Evolutionary conservation across 2,113 vertebrate species (phyloP).

Genomic region (Daphoenositta chrysoptera): DNA sequence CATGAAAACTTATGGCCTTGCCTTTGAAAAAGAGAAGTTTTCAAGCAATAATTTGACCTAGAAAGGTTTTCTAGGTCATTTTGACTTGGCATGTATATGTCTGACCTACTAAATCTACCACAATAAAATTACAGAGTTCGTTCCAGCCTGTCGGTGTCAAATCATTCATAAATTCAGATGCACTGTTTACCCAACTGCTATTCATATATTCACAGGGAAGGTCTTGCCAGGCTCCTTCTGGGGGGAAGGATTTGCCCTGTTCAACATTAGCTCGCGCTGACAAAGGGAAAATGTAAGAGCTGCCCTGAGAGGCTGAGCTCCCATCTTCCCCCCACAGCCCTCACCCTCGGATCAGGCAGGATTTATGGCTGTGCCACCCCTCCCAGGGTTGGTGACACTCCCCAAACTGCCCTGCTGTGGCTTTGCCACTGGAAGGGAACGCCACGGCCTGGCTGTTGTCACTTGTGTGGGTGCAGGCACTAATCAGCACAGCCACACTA

Average conservation of each 20-base stretch:
- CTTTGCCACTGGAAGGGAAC: not conserved
- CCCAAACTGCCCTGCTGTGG: not conserved
- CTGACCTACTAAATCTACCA: slow-evolving; percentile 68
- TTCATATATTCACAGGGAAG: slow-evolving; percentile 31
- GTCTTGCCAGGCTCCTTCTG: not conserved
- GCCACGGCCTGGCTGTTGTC: not conserved
- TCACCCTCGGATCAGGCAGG: accelerated
- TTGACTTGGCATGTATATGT: slow-evolving; percentile 49
- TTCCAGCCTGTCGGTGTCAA: slow-evolving; percentile 45
- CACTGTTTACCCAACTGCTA: slow-evolving; percentile 35
- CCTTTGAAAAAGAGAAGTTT: slow-evolving; percentile 25
- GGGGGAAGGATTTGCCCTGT: not conserved
- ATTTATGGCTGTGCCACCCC: not conserved
- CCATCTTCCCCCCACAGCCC: not conserved
- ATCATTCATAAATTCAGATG: slow-evolving; percentile 63
- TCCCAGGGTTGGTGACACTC: not conserved
- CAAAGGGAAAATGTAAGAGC: slow-evolving; percentile 20
- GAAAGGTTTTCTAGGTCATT: slow-evolving; percentile 75
- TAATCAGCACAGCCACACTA: not conserved
- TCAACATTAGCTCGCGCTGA: slow-evolving; percentile 23
- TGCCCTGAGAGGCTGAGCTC: not conserved
- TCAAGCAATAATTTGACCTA: slow-evolving; percentile 70
- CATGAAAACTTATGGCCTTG: not conserved
- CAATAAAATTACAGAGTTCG: slow-evolving; percentile 31
- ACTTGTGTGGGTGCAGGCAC: not conserved